Conservation (phyloP, 1,140 invertebrate genomes). For the Tetramorium simillimum region DNA sequence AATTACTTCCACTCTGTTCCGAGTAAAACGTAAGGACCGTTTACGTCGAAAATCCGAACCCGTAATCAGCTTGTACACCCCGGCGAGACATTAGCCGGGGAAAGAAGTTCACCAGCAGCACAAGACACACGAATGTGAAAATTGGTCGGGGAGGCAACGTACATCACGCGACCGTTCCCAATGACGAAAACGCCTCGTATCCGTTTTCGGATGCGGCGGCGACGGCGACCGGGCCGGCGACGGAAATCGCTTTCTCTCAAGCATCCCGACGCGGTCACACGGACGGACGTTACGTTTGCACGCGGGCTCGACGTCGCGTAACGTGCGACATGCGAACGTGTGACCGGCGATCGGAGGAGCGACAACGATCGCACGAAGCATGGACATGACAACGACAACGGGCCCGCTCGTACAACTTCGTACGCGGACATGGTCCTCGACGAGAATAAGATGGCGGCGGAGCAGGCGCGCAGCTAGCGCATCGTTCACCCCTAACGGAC, state of each 20-base stretch:
- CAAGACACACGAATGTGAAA: constrained; percentile 54
- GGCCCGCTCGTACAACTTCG: no score
- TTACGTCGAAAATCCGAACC: not conserved
- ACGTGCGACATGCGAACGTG: constrained; percentile 38
- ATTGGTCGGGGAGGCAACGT: constrained; percentile 2
- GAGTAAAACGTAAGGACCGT: not conserved
- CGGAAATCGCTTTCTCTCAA: constrained; percentile 74
- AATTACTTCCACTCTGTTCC: not conserved
- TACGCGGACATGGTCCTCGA: constrained; percentile 39
- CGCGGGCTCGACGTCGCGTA: constrained; percentile 31
- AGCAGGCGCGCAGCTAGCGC: constrained; percentile 33
- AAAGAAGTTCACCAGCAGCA: constrained; percentile 40
- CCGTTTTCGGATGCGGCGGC: constrained; percentile 58
- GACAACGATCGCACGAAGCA: constrained; percentile 45
- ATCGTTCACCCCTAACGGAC: constrained; percentile 17
- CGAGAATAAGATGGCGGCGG: constrained; percentile 66
- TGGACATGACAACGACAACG: constrained; percentile 53
- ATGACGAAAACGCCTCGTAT: constrained; percentile 28
- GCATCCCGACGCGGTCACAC: constrained; percentile 48
- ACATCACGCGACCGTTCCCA: constrained; percentile 9
- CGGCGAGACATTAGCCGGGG: not conserved
- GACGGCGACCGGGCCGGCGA: constrained; percentile 7
- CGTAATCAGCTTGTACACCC: not conserved
- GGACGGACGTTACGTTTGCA: constrained; percentile 54
- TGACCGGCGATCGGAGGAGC: constrained; percentile 26